Percentiles rank a stretch among this genome's conserved stretches.
phyloP scores from a whole-genome alignment of 1,140 invertebrate genomes.

The Parasteatoda tepidariorum region DNA sequence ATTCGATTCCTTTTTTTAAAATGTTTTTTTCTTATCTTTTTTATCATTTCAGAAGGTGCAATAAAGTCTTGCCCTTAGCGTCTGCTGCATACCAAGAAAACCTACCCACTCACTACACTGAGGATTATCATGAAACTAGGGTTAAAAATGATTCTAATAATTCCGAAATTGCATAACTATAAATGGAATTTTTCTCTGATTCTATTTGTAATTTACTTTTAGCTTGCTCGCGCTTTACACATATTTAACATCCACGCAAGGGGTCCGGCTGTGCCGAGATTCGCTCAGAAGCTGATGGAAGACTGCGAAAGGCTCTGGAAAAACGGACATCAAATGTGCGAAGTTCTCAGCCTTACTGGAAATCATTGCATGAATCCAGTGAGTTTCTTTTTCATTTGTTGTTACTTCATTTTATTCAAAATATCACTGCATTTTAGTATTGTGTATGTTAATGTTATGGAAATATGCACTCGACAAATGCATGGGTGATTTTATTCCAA shows the following conservation, averaged over 20 bases:
- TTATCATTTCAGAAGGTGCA: conserved; percentile 81
- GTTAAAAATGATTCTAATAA: conserved; percentile 66
- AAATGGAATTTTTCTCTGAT: neutral
- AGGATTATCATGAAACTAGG: conserved; percentile 80
- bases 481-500: too few relatives aligned
- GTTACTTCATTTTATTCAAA: too few relatives aligned
- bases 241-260: conserved; percentile 86
- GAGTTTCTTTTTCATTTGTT: too few relatives aligned
- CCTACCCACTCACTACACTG: conserved; percentile 85
- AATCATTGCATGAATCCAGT: conserved; percentile 88
- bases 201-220: conserved; percentile 63
- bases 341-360: conserved; percentile 87
- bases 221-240: conserved; percentile 79
- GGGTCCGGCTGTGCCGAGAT: conserved; percentile 82
- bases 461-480: too few relatives aligned
- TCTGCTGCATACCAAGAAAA: conserved; percentile 86
- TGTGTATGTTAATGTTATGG: too few relatives aligned
- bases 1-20: too few relatives aligned
- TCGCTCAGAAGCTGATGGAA: conserved; percentile 78
- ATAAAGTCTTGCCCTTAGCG: conserved; percentile 86
- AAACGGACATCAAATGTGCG: conserved; percentile 86
- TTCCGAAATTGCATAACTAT: neutral
- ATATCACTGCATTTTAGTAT: too few relatives aligned
- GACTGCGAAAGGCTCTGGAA: conserved; percentile 85
- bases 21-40: too few relatives aligned